Percentiles rank a stretch among this genome's conserved stretches.
phyloP scores from a whole-genome alignment of 2,888 invertebrate species.

The Calliphora vomitoria region DNA sequence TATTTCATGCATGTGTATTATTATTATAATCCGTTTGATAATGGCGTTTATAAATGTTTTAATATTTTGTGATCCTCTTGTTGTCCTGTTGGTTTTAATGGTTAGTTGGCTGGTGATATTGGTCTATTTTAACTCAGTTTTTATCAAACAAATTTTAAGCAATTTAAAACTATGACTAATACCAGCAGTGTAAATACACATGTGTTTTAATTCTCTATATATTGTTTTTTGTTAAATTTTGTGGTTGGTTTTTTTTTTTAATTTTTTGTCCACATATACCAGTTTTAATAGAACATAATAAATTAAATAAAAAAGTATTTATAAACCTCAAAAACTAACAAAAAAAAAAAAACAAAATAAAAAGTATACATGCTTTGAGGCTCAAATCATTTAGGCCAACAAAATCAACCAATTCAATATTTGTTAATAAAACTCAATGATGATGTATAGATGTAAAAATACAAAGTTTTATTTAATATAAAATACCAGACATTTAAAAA shows the following conservation, averaged over 20 bases:
- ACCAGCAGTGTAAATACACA: constrained; percentile 36
- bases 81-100: constrained; percentile 61
- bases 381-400: constrained; percentile 53
- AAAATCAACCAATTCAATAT: constrained; percentile 50
- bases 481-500: neutral
- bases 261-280: neutral
- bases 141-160: constrained; percentile 32
- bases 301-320: constrained; percentile 41
- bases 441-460: neutral
- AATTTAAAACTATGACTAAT: constrained; percentile 15
- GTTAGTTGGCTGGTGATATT: constrained; percentile 63
- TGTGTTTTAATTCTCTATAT: constrained; percentile 20
- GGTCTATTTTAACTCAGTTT: constrained; percentile 50
- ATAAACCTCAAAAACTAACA: neutral
- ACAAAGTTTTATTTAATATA: too few species aligned
- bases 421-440: constrained; percentile 49
- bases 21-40: constrained; percentile 68
- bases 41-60: constrained; percentile 55
- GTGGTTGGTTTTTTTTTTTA: constrained; percentile 7
- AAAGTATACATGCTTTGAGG: constrained; percentile 39
- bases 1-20: constrained; percentile 37
- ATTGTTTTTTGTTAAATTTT: constrained; percentile 18
- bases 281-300: constrained; percentile 42
- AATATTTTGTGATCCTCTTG: constrained; percentile 65
- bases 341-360: neutral